Evolutionary conservation across 2,888 invertebrate species (phyloP), one percentile per base, ranked within the genome.

Genomic region (Trichacis sp.): DNA sequence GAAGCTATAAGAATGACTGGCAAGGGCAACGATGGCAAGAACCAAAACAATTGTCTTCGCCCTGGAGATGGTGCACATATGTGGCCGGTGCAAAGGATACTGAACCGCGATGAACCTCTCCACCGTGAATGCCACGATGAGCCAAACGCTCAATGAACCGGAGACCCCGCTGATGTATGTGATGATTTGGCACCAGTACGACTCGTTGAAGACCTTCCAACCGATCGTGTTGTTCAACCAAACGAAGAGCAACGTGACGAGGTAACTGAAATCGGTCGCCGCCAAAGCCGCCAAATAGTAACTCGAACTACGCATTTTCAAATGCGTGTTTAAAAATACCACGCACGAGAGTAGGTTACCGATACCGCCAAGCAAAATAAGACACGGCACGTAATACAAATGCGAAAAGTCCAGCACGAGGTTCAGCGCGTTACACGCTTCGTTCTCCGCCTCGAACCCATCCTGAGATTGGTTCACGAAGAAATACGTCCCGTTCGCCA

Each of bases 61-160:
- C 36, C 90, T 81, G 0, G 87, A 83, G 2, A 89, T 87, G 0
- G 89, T 90, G 74, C 89, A 90, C 75, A 89, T 87, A 56, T 87
- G 86, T 0, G 89, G 88, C 18, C 89, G 79, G 52, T 87, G 87
- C 9, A 89, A 75, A 0, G 89, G 89, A 74, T 88, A 89, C 71
- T 89, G 89, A 0, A 91, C 89, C 2, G 90, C 91, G 40, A 91
- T 89, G 80, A 89, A 91, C 54, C 91, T 84, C 75, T 91, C 91
- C 1, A 90, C 88, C 0, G 91, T 91, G 77, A 91, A 91, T 0
- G 90, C 90, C 3, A 91, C 91, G 33, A 90, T 89, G 29, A 91
- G 81, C 90, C 91, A 91, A 1, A 90, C 90, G 73, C 90, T 90
- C 9, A 91, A 78, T 51, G 89, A 90, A 66, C 89, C 88, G 85